Percentiles rank a stretch among this genome's conserved stretches.
Evolutionary conservation across 2,797 vertebrate genomes (phyloP).

Genomic region (Iguana delicatissima): DNA sequence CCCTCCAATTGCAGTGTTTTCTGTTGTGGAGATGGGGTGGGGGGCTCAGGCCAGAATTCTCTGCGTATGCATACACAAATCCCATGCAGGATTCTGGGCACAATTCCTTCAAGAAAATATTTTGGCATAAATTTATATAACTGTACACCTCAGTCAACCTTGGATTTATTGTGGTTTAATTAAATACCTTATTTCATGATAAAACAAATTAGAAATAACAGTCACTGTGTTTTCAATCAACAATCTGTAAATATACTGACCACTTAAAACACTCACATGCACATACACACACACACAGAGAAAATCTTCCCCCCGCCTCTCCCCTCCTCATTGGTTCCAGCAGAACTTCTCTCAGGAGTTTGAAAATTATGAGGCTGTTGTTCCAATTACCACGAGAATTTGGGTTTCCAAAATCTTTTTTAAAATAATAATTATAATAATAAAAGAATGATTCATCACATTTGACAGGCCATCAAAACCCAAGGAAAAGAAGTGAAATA

Average conservation of each 20-base stretch:
- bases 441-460: slow-evolving; percentile 50
- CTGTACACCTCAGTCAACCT: slow-evolving; percentile 25
- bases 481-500: slow-evolving; percentile 62
- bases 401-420: slow-evolving; percentile 55
- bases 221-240: slow-evolving; percentile 63
- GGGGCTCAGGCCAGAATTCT: too few relatives aligned
- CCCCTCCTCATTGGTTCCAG: slow-evolving; percentile 50
- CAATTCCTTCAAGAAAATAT: slow-evolving; percentile 45
- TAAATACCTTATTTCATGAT: slow-evolving; percentile 54
- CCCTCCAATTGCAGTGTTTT: too few relatives aligned
- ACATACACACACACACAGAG: neutral
- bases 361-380: slow-evolving; percentile 64
- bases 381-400: slow-evolving; percentile 58
- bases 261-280: neutral
- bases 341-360: slow-evolving; percentile 43
- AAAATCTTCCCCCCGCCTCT: slow-evolving; percentile 11
- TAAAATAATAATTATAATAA: slow-evolving; percentile 37
- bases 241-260: slow-evolving; percentile 67
- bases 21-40: too few relatives aligned
- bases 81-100: too few relatives aligned
- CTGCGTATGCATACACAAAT: too few relatives aligned
- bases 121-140: slow-evolving; percentile 31
- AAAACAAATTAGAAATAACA: slow-evolving; percentile 55
- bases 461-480: slow-evolving; percentile 71
- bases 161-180: slow-evolving; percentile 42